Evolutionary conservation across 2,113 vertebrate genomes (phyloP).

Genomic region (Gavialis gangeticus): DNA sequence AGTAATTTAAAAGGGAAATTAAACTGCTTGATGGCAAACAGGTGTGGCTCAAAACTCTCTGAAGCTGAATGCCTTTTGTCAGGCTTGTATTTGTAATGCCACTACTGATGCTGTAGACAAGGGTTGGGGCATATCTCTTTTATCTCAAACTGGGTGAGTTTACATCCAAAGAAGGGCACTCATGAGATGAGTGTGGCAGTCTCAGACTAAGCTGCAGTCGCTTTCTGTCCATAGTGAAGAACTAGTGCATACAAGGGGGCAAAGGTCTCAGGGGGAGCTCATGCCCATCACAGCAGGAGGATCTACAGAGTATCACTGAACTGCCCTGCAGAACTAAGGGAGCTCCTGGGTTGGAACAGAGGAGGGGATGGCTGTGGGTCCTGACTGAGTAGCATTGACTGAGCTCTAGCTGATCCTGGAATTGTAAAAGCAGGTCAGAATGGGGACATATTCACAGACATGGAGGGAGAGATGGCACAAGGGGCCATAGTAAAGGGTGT

Average conservation of each 20-base stretch:
- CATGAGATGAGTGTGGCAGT: not conserved
- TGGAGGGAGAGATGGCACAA: not conserved
- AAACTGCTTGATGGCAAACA: not conserved
- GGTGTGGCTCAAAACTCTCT: not conserved
- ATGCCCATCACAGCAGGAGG: too few relatives aligned
- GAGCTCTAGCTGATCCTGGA: not conserved
- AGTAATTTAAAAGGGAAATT: constrained; percentile 13
- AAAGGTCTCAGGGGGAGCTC: too few relatives aligned
- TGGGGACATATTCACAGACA: too few relatives aligned
- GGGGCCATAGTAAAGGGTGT: not conserved
- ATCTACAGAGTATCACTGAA: not conserved
- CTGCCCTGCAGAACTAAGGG: too few relatives aligned
- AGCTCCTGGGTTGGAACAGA: not conserved
- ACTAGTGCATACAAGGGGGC: too few relatives aligned
- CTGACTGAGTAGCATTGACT: not conserved
- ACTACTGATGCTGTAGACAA: not conserved
- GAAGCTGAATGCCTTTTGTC: not conserved
- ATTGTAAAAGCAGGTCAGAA: too few relatives aligned
- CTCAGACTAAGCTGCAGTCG: not conserved
- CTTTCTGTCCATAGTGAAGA: not conserved
- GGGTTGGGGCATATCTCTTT: not conserved
- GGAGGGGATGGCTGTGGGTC: not conserved
- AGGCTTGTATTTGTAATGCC: not conserved
- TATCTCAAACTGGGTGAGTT: not conserved
- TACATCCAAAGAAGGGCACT: not conserved